A percentile compares a stretch with the other conserved stretches of the same genome.
These are phyloP conservation scores for Hydraecia micacea DNA, from an alignment of 2,888 invertebrate genomes.

Conservation along the genomic window DNA sequence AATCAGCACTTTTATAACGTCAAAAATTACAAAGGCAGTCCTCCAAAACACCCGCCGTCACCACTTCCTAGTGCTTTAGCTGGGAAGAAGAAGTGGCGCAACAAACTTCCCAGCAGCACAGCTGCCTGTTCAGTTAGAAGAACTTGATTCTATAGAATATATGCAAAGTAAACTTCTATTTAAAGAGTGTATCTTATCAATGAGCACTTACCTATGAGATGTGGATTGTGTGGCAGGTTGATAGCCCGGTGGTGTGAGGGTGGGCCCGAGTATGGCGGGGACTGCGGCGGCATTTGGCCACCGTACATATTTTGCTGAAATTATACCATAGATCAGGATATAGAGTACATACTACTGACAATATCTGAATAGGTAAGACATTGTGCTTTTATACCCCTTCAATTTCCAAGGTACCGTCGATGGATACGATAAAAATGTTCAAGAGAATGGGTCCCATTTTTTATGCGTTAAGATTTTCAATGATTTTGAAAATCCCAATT, in stretches of 20 bases:
- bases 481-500: background rate
- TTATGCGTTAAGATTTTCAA: background rate
- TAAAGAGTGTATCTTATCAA: background rate
- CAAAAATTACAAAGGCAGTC: background rate
- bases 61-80: background rate
- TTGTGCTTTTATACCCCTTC: background rate
- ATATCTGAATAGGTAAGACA: background rate
- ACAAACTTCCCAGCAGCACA: background rate
- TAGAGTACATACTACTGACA: background rate
- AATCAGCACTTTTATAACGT: too few relatives aligned
- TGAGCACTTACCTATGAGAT: conserved; percentile 86
- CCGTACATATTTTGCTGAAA: conserved; percentile 85
- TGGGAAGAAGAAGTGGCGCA: background rate
- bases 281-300: conserved; percentile 82
- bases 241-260: conserved; percentile 87
- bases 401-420: background rate
- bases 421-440: background rate
- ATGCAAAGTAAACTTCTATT: too few relatives aligned
- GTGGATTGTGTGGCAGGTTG: conserved; percentile 87
- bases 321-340: background rate
- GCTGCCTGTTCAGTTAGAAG: background rate
- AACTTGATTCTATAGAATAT: background rate
- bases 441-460: background rate
- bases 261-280: conserved; percentile 88
- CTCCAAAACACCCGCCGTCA: background rate